phyloP scores from a whole-genome alignment of 1,140 invertebrate species.

The Aphelenchoides fujianensis region DNA sequence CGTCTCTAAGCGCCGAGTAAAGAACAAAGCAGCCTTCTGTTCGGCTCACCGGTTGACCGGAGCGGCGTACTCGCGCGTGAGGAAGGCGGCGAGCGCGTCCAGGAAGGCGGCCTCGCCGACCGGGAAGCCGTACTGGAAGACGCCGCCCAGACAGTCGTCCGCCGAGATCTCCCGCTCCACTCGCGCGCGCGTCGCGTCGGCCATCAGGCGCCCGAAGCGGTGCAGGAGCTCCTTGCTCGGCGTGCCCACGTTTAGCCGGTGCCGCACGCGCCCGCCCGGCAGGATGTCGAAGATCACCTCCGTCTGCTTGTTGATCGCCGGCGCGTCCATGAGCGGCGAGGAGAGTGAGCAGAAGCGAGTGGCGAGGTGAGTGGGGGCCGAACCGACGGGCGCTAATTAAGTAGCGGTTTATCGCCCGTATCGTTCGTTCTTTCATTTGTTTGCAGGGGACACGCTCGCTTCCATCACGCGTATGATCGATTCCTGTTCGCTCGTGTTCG shows the following conservation, averaged over 20 bases:
- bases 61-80: slow-evolving; percentile 62
- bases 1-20: slow-evolving; percentile 65
- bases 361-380: no score
- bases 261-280: neutral
- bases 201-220: neutral
- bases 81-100: slow-evolving; percentile 51
- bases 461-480: no score
- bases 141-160: neutral
- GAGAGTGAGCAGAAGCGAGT: no score
- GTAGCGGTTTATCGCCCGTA: no score
- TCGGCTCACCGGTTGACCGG: slow-evolving; percentile 46
- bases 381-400: no score
- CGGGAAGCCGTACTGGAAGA: slow-evolving; percentile 36
- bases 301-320: neutral
- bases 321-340: neutral
- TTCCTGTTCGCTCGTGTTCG: no score
- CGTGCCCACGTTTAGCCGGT: neutral
- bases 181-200: neutral
- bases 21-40: neutral
- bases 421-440: no score
- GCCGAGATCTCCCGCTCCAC: neutral
- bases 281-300: neutral
- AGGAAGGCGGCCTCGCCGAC: slow-evolving; percentile 31
- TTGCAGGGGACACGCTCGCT: no score
- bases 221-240: neutral